Evolutionary conservation across 2,888 invertebrate genomes (phyloP), one percentile per base, ranked within the genome.

Genomic region (Podabrus alpinus): DNA sequence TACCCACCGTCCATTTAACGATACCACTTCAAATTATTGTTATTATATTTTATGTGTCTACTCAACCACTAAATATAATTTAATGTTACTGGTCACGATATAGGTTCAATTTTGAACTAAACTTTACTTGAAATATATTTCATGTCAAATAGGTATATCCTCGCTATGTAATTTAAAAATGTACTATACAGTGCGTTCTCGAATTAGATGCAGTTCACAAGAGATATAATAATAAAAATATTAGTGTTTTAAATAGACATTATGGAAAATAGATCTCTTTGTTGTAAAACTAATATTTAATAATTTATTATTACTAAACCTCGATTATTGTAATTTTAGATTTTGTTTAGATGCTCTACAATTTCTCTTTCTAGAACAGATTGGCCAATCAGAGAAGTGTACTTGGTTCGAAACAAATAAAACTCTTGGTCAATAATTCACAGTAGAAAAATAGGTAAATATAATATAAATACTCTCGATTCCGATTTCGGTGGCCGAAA

Each of bases 11-110:
- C 81, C 80, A 81, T 82, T 83, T 80, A 82, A 81, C 82, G 82
- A 82, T 81, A 81, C 81, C 81, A 79, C 82, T 81, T 80, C 80
- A 81, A 82, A 82, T 82, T 82, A 82, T 82, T 82, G 81, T 82
- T 82, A 82, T 81, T 82, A 82, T 82, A 81, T 80, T 82, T 82
- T 82, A 82, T 80, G 80, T 74, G 78, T 75, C 76, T 79, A 71
- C 74, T 73, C 71, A 60, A 69, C 76, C 74, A 72, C 76, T 73
- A 74, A 76, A 76, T 71, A 66, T 73, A 73, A 72, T 76, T 71
- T 76, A 76, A 73, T 68, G 73, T 66, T 15, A 15, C 67, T 24
- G 66, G 71, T 66, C 71, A 72, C 68, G 66, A 17, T 64, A 71
- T 13, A 45, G 45, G 45, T 45, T 45, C 45, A 45, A 45, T 45